Conservation (phyloP, 30 jellyfish, hydroid and myxozoan genomes). For the Cassiopea andromeda region DNA sequence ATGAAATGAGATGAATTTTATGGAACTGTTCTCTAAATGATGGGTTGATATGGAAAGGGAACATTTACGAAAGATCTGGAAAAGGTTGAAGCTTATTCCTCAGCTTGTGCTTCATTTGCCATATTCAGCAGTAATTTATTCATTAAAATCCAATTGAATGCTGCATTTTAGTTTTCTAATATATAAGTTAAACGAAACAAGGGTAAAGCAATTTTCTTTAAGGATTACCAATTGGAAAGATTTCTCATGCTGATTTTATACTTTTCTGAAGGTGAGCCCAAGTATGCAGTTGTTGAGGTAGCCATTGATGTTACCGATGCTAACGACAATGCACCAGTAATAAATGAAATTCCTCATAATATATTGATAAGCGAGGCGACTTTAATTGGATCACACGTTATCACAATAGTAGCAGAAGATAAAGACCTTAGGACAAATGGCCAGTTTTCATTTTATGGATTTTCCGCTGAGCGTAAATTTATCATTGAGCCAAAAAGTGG, state of each 20-base stretch:
- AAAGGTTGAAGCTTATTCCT: too few species aligned
- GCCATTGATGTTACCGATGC: slow-evolving; percentile 66
- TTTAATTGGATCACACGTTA: slow-evolving; percentile 63
- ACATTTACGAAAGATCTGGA: too few species aligned
- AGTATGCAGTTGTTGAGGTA: slow-evolving; percentile 54
- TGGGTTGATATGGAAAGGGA: too few species aligned
- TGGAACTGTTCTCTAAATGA: too few species aligned
- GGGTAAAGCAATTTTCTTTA: too few species aligned
- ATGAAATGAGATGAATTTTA: neutral
- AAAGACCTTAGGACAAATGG: slow-evolving; percentile 73
- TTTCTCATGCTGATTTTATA: neutral
- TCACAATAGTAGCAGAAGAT: slow-evolving; percentile 79
- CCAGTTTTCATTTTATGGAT: slow-evolving; percentile 41
- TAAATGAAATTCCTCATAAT: slow-evolving; percentile 34
- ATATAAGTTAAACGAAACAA: too few species aligned
- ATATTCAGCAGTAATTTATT: too few species aligned
- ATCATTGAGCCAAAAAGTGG: slow-evolving; percentile 73
- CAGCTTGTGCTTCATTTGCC: too few species aligned
- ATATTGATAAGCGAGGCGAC: slow-evolving; percentile 84
- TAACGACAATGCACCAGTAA: slow-evolving; percentile 82
- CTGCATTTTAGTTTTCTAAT: too few species aligned
- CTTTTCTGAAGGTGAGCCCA: slow-evolving; percentile 53
- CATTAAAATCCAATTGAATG: too few species aligned
- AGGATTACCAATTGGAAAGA: too few species aligned
- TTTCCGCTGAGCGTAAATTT: slow-evolving; percentile 52